Conservation (phyloP, 2,113 vertebrate genomes). For the Sebastes schlegelii region DNA sequence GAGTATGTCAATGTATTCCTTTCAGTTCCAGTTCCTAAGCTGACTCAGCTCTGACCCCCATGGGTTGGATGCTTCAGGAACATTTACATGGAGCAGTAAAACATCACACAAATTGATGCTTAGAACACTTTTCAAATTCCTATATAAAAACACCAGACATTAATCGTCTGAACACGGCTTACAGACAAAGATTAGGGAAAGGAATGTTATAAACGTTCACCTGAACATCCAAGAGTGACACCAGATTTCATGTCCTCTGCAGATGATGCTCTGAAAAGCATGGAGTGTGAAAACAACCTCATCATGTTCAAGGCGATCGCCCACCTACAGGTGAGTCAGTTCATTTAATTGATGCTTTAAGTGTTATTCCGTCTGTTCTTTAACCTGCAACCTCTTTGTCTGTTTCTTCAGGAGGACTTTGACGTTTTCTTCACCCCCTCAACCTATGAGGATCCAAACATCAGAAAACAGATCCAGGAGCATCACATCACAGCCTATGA, state of each 20-base stretch:
- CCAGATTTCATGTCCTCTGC: constrained; percentile 25
- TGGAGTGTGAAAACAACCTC: constrained; percentile 86
- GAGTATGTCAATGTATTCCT: background rate
- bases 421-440: constrained; percentile 89
- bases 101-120: background rate
- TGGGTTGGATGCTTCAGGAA: background rate
- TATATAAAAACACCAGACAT: background rate
- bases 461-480: constrained; percentile 86
- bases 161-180: background rate
- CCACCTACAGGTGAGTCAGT: constrained; percentile 87
- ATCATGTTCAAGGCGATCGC: constrained; percentile 88
- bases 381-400: background rate
- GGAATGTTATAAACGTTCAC: background rate
- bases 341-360: background rate
- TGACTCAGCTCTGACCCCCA: background rate
- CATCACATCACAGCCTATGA: constrained; percentile 87
- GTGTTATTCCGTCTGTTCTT: background rate
- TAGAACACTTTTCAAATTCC: background rate
- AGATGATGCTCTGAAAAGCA: constrained; percentile 89
- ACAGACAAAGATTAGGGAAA: background rate
- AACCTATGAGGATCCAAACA: constrained; percentile 84
- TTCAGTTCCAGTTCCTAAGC: background rate
- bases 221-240: constrained; percentile 11
- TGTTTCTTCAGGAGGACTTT: constrained; percentile 88
- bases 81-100: background rate